Base-by-base conservation (phyloP, 2,113 vertebrate species). In the Lamprotornis superbus region DNA sequence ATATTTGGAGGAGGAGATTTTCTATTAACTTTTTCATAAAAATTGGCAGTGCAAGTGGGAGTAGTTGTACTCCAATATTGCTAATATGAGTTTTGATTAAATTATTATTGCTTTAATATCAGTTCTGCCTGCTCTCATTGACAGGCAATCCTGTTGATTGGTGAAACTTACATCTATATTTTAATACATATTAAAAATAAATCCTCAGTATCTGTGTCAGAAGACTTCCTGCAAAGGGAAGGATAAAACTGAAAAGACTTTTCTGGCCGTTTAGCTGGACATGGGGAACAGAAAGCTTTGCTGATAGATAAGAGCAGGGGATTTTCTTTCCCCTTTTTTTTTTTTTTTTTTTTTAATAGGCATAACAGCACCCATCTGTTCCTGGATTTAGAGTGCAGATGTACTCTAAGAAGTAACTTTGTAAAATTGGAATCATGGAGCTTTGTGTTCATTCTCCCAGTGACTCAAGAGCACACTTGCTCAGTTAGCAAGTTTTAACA, bases 291-390 rank as follows among this genome's bases (percentile, higher is more conserved):
- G 81, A 89, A 28, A 77, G 33, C 35, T 28, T 16, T 83, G 63
- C 42, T 91, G 75, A 94, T 1, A 85, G 81, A 87, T 63, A 89
- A 67, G 84, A 87, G 31, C 65, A 94, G 69, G 47, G 14, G 15
- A 64, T 17, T 73, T 40, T 11, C 39, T n/a, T 57, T 7, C 5
- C 8, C 27, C 33, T 50, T 18, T 12, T 22, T 30, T 35, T 21
- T 15, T 33, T 49, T n/a, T n/a, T 27, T 27, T 59, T 64, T 70
- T 63, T 78, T 53, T 0, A 81, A 87, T 90, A 89, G 70, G 61
- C 84, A 31, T 91, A 95, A 77, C 74, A 77, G 40, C 39, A 85
- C 77, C 93, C 93, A 95, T 95, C 90, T 93, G 87, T 90, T 87
- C 50, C 78, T 80, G 90, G 78, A 88, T 88, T 95, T 86, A 80